Evolutionary conservation across 2,113 vertebrate genomes (phyloP), one percentile per base, ranked within the genome.

Genomic region (Oryzias javanicus): DNA sequence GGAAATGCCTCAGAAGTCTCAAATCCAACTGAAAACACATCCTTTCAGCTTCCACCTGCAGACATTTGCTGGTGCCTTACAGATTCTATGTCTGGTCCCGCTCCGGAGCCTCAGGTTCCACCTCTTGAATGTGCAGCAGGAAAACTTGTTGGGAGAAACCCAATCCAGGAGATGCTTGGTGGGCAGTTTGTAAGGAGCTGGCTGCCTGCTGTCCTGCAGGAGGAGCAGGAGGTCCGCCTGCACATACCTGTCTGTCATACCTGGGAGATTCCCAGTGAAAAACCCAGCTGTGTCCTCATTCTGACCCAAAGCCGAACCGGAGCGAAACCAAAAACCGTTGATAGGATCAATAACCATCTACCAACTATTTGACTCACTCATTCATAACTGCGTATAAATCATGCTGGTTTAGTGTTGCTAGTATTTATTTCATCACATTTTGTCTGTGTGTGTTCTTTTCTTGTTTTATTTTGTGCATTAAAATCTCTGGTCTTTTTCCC

Each of bases 131-230:
- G n/a, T n/a, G 17, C 20, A 54, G 60, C 35, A 49, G 64, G 55
- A 74, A 84, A 67, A 67, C 55, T 35, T 59, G 72, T 54, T 42
- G 61, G 77, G 52, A 65, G 85, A 84, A 85, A 86, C 49, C 14
- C 54, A 52, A 82, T 60, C 73, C 55, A 5, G 49, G 42, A 53
- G 45, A 40, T 4, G 42, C 2, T 53, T 8, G 20, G 42, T 18
- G 15, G 17, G 45, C 29, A 6, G 45, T 14, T 63, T 18, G 17
- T 16, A 18, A 44, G 62, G 53, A 45, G 16, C 42, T 45, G 42
- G 17, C 14, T 42, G 14, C 42, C 18, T 27, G 47, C 20, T 4
- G 40, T 41, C 25, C 35, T 19, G 58, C 8, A 13, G 50, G 56
- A 55, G 65, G 55, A n/a, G n/a, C n/a, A 58, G 4, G 1, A 25